These are phyloP conservation scores for Chymomyza amoena DNA, from an alignment of 2,888 invertebrate species.

Conservation along the genomic window DNA sequence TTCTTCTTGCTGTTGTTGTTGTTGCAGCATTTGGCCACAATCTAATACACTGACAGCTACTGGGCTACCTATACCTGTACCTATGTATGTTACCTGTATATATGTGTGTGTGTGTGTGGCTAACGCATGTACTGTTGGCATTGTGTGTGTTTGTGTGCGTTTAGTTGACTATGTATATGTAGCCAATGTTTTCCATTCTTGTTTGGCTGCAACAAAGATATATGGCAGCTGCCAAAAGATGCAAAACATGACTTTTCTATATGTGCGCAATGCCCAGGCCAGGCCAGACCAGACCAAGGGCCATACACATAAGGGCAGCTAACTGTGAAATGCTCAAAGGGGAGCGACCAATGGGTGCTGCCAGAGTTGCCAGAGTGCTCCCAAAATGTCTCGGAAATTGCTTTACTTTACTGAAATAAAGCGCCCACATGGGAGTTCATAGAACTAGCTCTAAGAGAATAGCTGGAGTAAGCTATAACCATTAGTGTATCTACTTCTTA, in stretches of 20 bases:
- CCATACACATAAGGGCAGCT: neutral
- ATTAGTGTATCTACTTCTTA: no score
- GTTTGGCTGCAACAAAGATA: conserved; percentile 59
- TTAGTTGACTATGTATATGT: conserved; percentile 49
- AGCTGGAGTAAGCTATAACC: no score
- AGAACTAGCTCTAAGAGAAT: no score
- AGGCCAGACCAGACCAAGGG: neutral
- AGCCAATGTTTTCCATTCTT: conserved; percentile 45
- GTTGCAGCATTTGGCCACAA: conserved; percentile 48
- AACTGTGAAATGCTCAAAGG: neutral
- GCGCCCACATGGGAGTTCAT: no score
- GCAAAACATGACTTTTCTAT: conserved; percentile 66
- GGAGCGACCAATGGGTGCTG: neutral
- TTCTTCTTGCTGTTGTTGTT: neutral
- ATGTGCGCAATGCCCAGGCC: conserved; percentile 17
- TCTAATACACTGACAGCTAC: conserved; percentile 50
- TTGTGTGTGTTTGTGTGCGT: conserved; percentile 9
- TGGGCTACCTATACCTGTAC: conserved; percentile 28
- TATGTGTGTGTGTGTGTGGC: conserved; percentile 14
- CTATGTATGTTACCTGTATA: neutral
- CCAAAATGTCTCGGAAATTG: neutral
- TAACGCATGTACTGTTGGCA: neutral
- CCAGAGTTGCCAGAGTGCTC: no score
- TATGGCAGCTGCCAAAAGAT: conserved; percentile 70
- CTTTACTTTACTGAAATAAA: no score